Base-by-base conservation (phyloP, 1,140 invertebrate genomes). In the Aphelenchoides fujianensis region DNA sequence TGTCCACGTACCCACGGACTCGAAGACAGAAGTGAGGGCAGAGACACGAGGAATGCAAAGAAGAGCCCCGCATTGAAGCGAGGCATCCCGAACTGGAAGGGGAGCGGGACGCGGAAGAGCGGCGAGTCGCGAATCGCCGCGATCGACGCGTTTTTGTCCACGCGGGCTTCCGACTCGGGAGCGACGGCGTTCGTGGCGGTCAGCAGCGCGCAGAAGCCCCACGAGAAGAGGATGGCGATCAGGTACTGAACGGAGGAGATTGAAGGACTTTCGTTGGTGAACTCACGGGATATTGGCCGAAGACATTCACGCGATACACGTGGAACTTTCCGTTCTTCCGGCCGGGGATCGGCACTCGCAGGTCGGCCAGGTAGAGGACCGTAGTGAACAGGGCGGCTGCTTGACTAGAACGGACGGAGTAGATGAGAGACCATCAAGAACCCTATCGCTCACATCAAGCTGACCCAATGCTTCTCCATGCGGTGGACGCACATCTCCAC, bases 31-130 rank as follows among this genome's bases (percentile, higher is more conserved):
- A 1, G 85, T 76, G 16, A 86, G 66, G 3, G 84, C 84, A 16
- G 85, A 85, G 5, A n/a, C n/a, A 85, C 80, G 34, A 85, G 48
- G 68, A 87, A 85, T 12, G 80, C 85, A 3, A 86, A 63, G 54
- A 85, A 81, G 31, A 85, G 78, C 0, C 82, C 83, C 34, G 75
- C 61, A 69, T 81, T 80, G 67, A 86, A 76, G 27, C 75, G 72
- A 1, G 86, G 86, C 9, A 74, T 19, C 30, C 86, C 86, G 67
- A 84, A 87, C 75, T 85, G 85, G 64, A 85, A 80, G 1, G 82
- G 82, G 68, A 78, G 79, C 16, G 82, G 82, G 23, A 83, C 53
- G 62, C 71, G 61, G 28, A 79, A 19, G 77, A 78, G 84, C 3
- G 76, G 72, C 3, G 81, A 70, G 68, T 73, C 69, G 7, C 48